A percentile compares a stretch with the other conserved stretches of the same genome.
phyloP scores from a whole-genome alignment of 2,888 invertebrate species.

The Sepiola atlantica region DNA sequence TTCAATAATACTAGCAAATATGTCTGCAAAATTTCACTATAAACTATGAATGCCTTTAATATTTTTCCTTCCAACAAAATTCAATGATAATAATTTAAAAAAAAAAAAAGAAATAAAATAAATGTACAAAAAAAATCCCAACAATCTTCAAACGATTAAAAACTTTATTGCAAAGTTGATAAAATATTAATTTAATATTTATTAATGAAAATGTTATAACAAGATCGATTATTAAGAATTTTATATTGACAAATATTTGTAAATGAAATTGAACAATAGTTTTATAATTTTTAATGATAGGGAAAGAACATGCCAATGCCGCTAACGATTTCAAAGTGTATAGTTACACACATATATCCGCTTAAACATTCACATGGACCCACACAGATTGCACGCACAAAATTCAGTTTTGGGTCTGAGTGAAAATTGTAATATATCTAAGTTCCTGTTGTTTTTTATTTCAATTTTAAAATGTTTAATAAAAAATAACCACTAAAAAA shows the following conservation, averaged over 20 bases:
- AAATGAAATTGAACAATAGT: neutral
- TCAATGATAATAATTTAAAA: neutral
- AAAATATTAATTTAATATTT: conserved; percentile 3
- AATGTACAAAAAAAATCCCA: too few species aligned
- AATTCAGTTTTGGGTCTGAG: neutral
- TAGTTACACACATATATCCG: neutral
- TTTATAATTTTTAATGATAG: neutral
- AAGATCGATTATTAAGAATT: neutral
- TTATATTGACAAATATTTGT: neutral
- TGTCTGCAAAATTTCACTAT: neutral
- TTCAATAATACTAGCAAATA: neutral
- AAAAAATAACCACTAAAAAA: too few species aligned
- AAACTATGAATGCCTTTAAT: neutral
- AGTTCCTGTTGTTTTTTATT: too few species aligned
- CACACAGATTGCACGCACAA: neutral
- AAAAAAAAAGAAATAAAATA: neutral
- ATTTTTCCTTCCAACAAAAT: neutral
- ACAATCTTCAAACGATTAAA: neutral
- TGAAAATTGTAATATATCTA: too few species aligned
- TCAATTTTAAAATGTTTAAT: too few species aligned
- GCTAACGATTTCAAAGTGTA: neutral
- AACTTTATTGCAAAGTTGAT: neutral
- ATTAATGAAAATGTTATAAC: conserved; percentile 32
- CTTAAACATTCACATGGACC: neutral
- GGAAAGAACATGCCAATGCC: neutral